Percentiles rank a stretch among this genome's conserved stretches.
These are phyloP conservation scores for Heterocephalus glaber DNA, from an alignment of 2,113 vertebrate species.

Conservation along the genomic window DNA sequence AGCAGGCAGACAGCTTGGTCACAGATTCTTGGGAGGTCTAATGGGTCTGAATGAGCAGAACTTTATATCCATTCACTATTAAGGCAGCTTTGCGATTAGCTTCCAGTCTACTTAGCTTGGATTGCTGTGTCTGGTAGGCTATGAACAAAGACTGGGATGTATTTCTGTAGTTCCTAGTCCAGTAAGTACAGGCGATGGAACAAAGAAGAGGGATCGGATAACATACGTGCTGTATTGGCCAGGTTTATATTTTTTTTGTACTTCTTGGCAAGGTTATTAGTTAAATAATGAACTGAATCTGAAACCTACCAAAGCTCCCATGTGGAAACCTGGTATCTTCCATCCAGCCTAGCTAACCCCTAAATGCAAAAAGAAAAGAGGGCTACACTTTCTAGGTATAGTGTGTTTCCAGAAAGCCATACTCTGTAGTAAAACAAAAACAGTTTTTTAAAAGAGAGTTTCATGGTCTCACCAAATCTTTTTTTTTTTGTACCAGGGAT, in stretches of 20 bases:
- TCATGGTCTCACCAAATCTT: not conserved
- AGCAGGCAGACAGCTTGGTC: not conserved
- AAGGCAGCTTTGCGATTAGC: slow-evolving; percentile 21
- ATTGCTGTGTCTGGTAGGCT: not conserved
- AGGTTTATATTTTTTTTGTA: not conserved
- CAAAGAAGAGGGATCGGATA: not conserved
- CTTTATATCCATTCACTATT: slow-evolving; percentile 3
- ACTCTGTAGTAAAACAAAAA: not conserved
- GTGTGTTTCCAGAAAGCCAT: not conserved
- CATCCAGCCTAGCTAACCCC: not conserved
- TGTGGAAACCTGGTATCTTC: slow-evolving; percentile 6
- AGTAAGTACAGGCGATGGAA: not conserved
- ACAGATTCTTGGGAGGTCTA: not conserved
- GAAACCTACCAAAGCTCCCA: not conserved
- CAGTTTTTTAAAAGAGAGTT: not conserved
- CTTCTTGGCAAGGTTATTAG: not conserved
- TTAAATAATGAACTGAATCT: not conserved
- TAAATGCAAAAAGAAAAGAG: not conserved
- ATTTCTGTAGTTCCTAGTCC: not conserved
- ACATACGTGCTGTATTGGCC: not conserved
- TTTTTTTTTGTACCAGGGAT: too few species aligned
- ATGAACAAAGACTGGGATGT: not conserved
- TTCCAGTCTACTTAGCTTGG: not conserved
- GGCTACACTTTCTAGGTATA: not conserved
- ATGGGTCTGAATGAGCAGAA: slow-evolving; percentile 1